Percentiles rank a stretch among this genome's conserved stretches.
These are phyloP conservation scores for Drosophila erecta DNA, from an alignment of 1,140 invertebrate genomes.

Conservation along the genomic window DNA sequence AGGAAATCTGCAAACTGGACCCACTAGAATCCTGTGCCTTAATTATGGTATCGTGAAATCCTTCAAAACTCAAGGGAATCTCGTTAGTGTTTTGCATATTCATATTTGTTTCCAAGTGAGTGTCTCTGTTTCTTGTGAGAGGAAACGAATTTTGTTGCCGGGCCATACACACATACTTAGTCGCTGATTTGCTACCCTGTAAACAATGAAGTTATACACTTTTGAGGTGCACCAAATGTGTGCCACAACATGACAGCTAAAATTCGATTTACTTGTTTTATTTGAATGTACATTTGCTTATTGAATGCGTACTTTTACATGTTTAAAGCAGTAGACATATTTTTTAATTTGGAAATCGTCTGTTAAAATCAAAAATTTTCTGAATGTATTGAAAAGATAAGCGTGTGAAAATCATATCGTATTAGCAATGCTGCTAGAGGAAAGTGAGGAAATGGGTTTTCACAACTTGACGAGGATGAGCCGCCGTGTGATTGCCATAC, in stretches of 20 bases:
- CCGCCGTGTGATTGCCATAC: not conserved
- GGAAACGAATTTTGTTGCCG: slow-evolving; percentile 18
- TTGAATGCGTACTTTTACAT: too few relatives aligned
- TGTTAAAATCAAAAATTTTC: too few relatives aligned
- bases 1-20: not conserved
- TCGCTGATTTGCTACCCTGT: slow-evolving; percentile 6
- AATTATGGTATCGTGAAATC: slow-evolving; percentile 4
- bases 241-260: too few relatives aligned
- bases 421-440: too few relatives aligned
- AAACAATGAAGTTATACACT: not conserved
- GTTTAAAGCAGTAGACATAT: too few relatives aligned
- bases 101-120: slow-evolving; percentile 1
- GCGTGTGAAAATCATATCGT: too few relatives aligned
- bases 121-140: slow-evolving; percentile 1
- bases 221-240: too few relatives aligned
- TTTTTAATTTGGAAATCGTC: too few relatives aligned
- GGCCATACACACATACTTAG: not conserved
- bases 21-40: not conserved
- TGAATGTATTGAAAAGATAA: too few relatives aligned
- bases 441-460: too few relatives aligned
- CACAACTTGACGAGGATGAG: not conserved
- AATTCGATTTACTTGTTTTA: too few relatives aligned
- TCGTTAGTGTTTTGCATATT: not conserved
- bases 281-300: too few relatives aligned
- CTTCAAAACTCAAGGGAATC: slow-evolving; percentile 1